Percentiles rank a stretch among this genome's conserved stretches.
These are phyloP conservation scores for Stenoptilia bipunctidactyla DNA, from an alignment of 2,888 invertebrate species.

Conservation along the genomic window DNA sequence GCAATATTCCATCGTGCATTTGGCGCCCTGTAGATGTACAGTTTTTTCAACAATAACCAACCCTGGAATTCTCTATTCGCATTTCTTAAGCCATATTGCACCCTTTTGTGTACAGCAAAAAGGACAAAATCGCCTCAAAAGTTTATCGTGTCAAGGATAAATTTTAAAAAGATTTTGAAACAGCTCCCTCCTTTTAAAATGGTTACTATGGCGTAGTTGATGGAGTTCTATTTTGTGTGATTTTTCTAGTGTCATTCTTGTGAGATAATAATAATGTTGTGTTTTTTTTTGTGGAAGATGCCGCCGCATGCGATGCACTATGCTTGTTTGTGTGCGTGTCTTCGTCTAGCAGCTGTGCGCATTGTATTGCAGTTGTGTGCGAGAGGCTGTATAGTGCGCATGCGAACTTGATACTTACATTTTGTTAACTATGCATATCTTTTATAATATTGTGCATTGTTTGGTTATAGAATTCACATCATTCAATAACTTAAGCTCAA, in stretches of 20 bases:
- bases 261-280: conserved; percentile 66
- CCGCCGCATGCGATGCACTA: conserved; percentile 60
- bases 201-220: conserved; percentile 16
- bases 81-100: conserved; percentile 15
- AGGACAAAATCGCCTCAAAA: conserved; percentile 15
- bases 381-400: conserved; percentile 26
- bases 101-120: conserved; percentile 19
- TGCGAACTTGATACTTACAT: conserved; percentile 31
- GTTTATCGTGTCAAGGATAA: conserved; percentile 29
- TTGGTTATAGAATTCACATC: too few relatives aligned
- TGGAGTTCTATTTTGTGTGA: conserved; percentile 24
- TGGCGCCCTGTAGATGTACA: conserved; percentile 61
- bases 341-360: conserved; percentile 63
- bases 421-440: too few relatives aligned
- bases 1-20: conserved; percentile 52
- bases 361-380: conserved; percentile 56
- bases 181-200: neutral
- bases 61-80: neutral
- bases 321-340: conserved; percentile 38
- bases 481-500: too few relatives aligned
- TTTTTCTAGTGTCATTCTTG: conserved; percentile 32
- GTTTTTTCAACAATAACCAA: conserved; percentile 55
- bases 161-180: conserved; percentile 34
- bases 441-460: too few relatives aligned
- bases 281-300: conserved; percentile 59